Evolutionary conservation across 2,888 invertebrate genomes (phyloP).

Genomic region (Drosophila multiciliata): DNA sequence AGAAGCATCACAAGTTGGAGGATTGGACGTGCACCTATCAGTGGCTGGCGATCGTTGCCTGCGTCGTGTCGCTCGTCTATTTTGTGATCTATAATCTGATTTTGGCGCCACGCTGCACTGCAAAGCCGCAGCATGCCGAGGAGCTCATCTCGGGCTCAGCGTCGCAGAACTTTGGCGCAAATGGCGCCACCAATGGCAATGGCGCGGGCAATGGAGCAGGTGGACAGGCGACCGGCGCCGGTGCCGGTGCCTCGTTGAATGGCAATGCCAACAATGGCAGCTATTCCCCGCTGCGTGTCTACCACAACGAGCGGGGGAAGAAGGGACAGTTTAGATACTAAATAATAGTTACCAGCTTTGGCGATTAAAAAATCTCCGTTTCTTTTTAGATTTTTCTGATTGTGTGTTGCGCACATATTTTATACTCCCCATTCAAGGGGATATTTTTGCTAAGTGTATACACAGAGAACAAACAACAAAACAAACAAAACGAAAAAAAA

Average conservation of each 20-base stretch:
- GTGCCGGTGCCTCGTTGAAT: constrained; percentile 74
- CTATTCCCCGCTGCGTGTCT: constrained; percentile 92
- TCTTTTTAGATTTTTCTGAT: constrained; percentile 27
- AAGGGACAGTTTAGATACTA: constrained; percentile 94
- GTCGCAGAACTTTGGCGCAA: constrained; percentile 85
- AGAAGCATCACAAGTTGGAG: constrained; percentile 70
- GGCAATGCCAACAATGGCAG: constrained; percentile 88
- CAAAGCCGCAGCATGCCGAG: constrained; percentile 88
- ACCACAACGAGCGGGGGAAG: constrained; percentile 92
- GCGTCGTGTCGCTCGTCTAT: constrained; percentile 89
- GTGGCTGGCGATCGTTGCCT: constrained; percentile 88
- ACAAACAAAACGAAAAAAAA: neutral
- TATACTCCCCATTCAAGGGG: constrained; percentile 30
- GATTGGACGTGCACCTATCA: constrained; percentile 86
- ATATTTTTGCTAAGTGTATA: constrained; percentile 76
- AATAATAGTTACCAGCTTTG: constrained; percentile 56
- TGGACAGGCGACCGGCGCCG: neutral
- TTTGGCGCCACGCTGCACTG: constrained; percentile 90
- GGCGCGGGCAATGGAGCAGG: constrained; percentile 84
- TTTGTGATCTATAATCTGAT: constrained; percentile 90
- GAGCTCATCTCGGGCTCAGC: constrained; percentile 83
- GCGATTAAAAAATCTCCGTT: constrained; percentile 1
- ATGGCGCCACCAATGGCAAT: constrained; percentile 34
- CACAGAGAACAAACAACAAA: constrained; percentile 40
- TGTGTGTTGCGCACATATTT: constrained; percentile 29